Conservation (phyloP, 1,140 invertebrate genomes). For the Caenorhabditis latens region DNA sequence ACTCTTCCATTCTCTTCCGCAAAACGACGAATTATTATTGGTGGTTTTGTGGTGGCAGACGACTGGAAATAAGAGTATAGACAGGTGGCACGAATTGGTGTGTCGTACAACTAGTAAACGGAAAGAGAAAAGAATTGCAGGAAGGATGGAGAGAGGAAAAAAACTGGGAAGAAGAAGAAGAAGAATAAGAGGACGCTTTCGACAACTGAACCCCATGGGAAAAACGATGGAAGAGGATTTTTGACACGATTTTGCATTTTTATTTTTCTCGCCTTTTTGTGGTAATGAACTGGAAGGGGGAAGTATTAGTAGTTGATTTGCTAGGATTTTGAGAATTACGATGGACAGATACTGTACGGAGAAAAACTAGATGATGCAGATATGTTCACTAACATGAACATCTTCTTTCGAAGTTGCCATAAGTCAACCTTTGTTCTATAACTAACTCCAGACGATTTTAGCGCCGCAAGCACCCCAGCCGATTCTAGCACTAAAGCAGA, state of each 20-base stretch:
- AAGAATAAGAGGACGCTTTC: constrained; percentile 35
- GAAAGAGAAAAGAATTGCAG: not conserved
- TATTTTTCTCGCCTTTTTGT: not conserved
- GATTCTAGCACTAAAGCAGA: no score
- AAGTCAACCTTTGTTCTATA: no score
- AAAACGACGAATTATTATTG: constrained; percentile 40
- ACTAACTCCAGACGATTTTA: no score
- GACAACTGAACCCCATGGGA: constrained; percentile 54
- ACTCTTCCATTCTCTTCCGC: not conserved
- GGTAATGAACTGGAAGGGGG: not conserved
- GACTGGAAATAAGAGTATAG: constrained; percentile 33
- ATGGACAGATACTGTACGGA: no score
- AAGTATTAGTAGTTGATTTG: no score
- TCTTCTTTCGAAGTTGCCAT: no score
- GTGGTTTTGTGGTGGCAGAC: constrained; percentile 18
- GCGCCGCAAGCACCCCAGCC: no score
- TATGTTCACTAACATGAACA: no score
- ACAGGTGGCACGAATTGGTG: constrained; percentile 31
- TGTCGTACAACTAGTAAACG: constrained; percentile 31
- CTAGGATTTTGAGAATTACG: no score
- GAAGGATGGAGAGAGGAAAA: not conserved
- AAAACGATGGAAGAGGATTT: not conserved
- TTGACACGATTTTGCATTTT: constrained; percentile 18
- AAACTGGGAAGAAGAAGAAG: not conserved
- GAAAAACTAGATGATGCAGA: no score